Conservation (phyloP, 1,140 invertebrate species). For the Leptonema lineaticorne region DNA sequence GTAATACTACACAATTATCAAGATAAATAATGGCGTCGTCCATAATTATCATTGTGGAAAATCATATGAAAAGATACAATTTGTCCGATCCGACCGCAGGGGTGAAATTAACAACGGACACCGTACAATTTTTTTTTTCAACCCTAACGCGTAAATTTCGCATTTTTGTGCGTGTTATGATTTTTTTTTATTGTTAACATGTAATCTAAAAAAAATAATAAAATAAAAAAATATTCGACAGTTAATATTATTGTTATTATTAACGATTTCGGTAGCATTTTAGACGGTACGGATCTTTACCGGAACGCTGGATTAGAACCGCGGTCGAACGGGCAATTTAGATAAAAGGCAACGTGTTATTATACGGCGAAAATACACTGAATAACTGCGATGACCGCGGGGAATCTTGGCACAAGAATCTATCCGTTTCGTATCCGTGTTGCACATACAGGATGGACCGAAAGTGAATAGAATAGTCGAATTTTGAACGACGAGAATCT, state of each 20-base stretch:
- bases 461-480: too few species aligned
- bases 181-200: too few species aligned
- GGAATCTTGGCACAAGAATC: not conserved
- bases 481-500: too few species aligned
- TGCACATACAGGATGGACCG: too few species aligned
- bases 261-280: constrained; percentile 30
- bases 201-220: too few species aligned
- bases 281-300: constrained; percentile 33
- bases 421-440: too few species aligned
- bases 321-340: constrained; percentile 26
- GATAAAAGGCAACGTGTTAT: not conserved
- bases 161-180: too few species aligned
- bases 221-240: too few species aligned
- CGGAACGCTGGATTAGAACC: constrained; percentile 28
- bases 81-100: not conserved
- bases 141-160: not conserved
- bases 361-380: constrained; percentile 20
- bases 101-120: not conserved
- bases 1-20: too few species aligned
- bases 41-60: constrained; percentile 20
- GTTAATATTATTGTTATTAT: too few species aligned
- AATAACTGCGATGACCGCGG: constrained; percentile 7
- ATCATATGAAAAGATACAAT: not conserved
- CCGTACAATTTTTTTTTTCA: not conserved
- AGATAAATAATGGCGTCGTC: not conserved